Evolutionary conservation across 1,140 invertebrate species (phyloP), one percentile per base, ranked within the genome.

Genomic region (Contarinia nasturtii): DNA sequence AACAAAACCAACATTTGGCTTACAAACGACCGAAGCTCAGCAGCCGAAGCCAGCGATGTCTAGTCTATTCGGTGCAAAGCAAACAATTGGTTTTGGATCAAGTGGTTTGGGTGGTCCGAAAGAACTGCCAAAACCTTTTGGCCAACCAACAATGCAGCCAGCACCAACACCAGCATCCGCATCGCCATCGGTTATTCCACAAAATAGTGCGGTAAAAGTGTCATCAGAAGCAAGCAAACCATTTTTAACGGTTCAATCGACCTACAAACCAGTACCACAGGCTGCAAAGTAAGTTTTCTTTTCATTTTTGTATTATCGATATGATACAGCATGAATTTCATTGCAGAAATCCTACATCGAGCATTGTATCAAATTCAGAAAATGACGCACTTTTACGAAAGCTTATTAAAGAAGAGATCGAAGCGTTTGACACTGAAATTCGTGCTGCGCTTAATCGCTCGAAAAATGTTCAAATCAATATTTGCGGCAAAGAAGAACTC

Each of bases 381-480:
- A 38, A 40, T 15, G 36, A 50, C 45, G 44, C 41, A 7, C 53
- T 63, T 7, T 55, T 64, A n/a, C 52, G 48, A 1, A 54, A 58
- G 44, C 58, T 64, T 37, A 62, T 64, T 47, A 56, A 58, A 18
- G 54, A 65, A 19, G 70, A 82, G 68, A 74, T 79, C 2, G 63
- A 68, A 20, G 67, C 72, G 38, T 79, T 82, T 54, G 70, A 76
- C 51, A 59, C 64, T 48, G 77, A 82, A 55, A 53, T 82, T 2
- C 66, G 69, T 49, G 67, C 71, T 37, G 68, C 81, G 48, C 61
- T 73, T 46, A 57, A 65, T 2, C 64, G 67, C 45, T 68, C 67
- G 1, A 60, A 54, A 27, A 57, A 61, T 22, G 52, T 73, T 12
- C 61, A 74, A 17, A 43, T 43, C 18, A 43, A 43, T 21, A 60